Evolutionary conservation across 1,140 invertebrate genomes (phyloP), one percentile per base, ranked within the genome.

Genomic region (Prorops nasuta): DNA sequence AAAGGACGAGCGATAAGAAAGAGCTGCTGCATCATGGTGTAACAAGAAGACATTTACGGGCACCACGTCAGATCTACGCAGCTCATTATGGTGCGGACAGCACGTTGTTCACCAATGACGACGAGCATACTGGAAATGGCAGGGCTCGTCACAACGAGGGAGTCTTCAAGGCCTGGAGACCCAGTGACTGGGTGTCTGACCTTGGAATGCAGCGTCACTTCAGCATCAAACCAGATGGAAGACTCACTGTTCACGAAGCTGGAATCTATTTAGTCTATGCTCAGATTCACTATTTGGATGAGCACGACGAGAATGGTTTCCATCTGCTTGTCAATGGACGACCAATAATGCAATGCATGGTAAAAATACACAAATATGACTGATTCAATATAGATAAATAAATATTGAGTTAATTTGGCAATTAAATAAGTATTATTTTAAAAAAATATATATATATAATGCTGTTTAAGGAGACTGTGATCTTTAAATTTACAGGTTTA

Each of bases 231-330:
- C 37, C 14, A 3, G 64, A 77, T 28, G 84, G 84, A 2, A 64
- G 69, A 9, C 54, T 86, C 1, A 81, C 78, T 0, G 75, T 86
- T 3, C 76, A 77, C 32, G 79, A 83, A 39, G 43, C 78, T 14
- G 85, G 85, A 34, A 60, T 87, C 3, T 87, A 86, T 63, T 79
- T 85, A 42, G 72, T 84, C n/a, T 86, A 86, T 61, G 83, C 83
- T 2, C 85, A 87, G 67, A 81, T 88, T 21, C 84, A 81, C 63
- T 87, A 86, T 56, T 64, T 84, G 8, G 85, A 88, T 55, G 73
- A 79, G 10, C 82, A 86, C 54, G 82, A 86, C 48, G 77, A 78
- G 38, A 86, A 85, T 58, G 83, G 84, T 0, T 87, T 81, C 54
- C 74, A 79, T 34, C 73, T 87, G 12, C 74, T 81, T 39, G 79